Conservation (phyloP, 2,888 invertebrate species). For the Linhomoeus sp. region DNA sequence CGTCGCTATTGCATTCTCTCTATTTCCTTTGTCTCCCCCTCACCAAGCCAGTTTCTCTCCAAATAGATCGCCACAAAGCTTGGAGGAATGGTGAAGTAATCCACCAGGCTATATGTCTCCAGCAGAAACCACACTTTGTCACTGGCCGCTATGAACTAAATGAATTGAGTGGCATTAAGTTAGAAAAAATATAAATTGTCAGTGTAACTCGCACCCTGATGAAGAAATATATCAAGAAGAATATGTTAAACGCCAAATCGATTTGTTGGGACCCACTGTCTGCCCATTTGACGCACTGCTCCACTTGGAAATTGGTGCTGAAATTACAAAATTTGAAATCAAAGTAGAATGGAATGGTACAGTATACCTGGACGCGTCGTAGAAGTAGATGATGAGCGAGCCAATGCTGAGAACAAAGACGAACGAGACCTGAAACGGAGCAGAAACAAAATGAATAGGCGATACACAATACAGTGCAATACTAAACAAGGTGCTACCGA, state of each 20-base stretch:
- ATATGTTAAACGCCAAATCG: slow-evolving; percentile 99
- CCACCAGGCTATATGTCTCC: slow-evolving; percentile 99
- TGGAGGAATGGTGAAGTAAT: slow-evolving; percentile 99
- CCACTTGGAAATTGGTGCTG: slow-evolving; percentile 43
- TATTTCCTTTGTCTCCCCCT: no score
- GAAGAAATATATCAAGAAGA: slow-evolving; percentile 99
- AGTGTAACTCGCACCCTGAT: slow-evolving; percentile 57
- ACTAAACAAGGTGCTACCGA: no score
- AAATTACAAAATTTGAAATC: not conserved
- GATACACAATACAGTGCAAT: no score
- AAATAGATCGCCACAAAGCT: slow-evolving; percentile 99
- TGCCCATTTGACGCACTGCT: slow-evolving; percentile 95
- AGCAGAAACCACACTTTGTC: slow-evolving; percentile 99
- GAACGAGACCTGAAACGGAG: slow-evolving; percentile 73
- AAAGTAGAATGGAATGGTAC: no score
- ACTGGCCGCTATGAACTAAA: slow-evolving; percentile 97
- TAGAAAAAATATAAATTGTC: no score
- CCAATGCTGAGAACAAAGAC: slow-evolving; percentile 99
- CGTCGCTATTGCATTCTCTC: no score
- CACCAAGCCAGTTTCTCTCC: slow-evolving; percentile 98
- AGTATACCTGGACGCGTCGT: slow-evolving; percentile 69
- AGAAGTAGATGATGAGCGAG: slow-evolving; percentile 99
- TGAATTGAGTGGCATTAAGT: no score
- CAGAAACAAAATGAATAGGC: no score
- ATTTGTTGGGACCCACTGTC: slow-evolving; percentile 98